A percentile compares a stretch with the other conserved stretches of the same genome.
These are phyloP conservation scores for Regulus satrapa DNA, from an alignment of 2,113 vertebrate species.

Conservation along the genomic window DNA sequence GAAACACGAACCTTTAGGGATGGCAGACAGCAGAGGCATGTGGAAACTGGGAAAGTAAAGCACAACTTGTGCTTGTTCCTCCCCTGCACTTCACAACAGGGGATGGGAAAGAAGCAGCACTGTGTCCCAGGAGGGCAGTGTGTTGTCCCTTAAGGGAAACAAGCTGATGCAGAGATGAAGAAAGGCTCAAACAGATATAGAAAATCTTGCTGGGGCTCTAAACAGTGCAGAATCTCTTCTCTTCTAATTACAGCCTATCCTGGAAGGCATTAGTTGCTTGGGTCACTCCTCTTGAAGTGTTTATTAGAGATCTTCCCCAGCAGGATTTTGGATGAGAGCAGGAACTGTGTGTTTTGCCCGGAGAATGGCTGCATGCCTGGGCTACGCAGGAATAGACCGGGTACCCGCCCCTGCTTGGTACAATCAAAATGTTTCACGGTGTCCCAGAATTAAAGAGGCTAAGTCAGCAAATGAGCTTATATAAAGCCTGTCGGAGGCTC, in stretches of 20 bases:
- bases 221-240: background rate
- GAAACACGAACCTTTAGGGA: background rate
- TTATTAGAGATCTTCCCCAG: background rate
- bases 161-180: background rate
- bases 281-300: background rate
- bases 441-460: constrained; percentile 2
- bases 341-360: background rate
- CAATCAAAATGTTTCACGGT: background rate
- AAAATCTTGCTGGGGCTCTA: background rate
- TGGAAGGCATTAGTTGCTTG: background rate
- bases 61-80: background rate
- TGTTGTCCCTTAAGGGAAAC: background rate
- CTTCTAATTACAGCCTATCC: background rate
- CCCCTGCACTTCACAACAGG: background rate
- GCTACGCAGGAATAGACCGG: accelerated
- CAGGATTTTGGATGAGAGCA: background rate
- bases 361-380: background rate
- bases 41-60: background rate
- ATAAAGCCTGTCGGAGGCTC: background rate
- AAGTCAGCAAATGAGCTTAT: constrained; percentile 42
- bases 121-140: background rate
- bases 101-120: background rate
- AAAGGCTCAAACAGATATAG: background rate
- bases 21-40: background rate
- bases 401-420: background rate